Evolutionary conservation across 2,797 vertebrate genomes (phyloP), one percentile per base, ranked within the genome.

Genomic region (Lerista edwardsae): DNA sequence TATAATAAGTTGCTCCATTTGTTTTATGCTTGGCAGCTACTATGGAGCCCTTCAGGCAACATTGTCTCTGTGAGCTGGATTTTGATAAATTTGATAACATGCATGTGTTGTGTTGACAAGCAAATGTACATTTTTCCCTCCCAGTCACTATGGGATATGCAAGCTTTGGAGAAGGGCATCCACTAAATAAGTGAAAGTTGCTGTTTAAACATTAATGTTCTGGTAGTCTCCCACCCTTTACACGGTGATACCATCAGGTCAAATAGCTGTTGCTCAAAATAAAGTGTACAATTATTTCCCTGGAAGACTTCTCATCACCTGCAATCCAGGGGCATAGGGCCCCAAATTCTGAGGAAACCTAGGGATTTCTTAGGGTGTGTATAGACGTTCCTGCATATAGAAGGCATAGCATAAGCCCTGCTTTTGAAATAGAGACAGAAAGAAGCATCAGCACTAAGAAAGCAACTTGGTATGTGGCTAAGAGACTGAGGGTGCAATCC

Each of bases 81-180:
- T 77, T 86, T 79, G 23, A 64, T 75, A 79, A 44, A 10, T 17
- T 75, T 88, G 86, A 36, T 64, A 86, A 68, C 19, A 4, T 21
- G 1, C 0, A 67, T 36, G 62, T 47, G 19, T 12, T 62, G 79
- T 47, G 59, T 82, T 3, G 0, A 4, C 74, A 64, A 27, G 3
- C 17, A 74, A 57, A 31, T 62, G 81, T 72, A 1, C 85, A 90
- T 36, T 68, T 1, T 67, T 11, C 15, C 4, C 15, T 51, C 4
- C 36, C 75, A 47, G 9, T 79, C 62, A 92, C 25, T 64, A 47
- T 19, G 36, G 51, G n/a, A n/a, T 29, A 12, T 65, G 80, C 68
- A 88, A 75, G 29, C 64, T 69, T 79, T 84, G 72, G 47, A 75
- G 78, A 85, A 74, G 73, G 61, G 47, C 71, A 75, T 83, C 79